Evolutionary conservation across 2,888 invertebrate species (phyloP).

Genomic region (Bellardia pandia): DNA sequence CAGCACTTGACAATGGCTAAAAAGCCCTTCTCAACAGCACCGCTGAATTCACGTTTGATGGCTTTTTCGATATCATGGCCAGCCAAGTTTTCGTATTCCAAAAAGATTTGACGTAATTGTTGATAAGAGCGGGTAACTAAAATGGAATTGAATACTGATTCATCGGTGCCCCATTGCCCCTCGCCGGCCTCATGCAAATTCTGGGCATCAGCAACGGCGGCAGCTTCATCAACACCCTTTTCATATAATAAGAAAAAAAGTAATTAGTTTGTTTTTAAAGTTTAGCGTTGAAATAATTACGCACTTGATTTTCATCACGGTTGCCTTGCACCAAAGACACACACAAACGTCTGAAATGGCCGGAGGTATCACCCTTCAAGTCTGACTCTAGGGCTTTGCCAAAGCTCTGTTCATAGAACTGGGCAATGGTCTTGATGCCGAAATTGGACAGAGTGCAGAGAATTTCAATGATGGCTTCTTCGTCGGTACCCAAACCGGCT

Average conservation of each 20-base stretch:
- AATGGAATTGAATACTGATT: constrained; percentile 93
- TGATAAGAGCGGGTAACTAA: constrained; percentile 94
- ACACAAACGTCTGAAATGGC: constrained; percentile 96
- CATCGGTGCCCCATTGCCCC: constrained; percentile 95
- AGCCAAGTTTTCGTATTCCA: constrained; percentile 92
- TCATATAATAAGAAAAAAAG: constrained; percentile 7
- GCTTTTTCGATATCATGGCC: constrained; percentile 93
- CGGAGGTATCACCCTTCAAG: constrained; percentile 95
- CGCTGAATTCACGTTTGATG: constrained; percentile 95
- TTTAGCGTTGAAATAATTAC: not conserved
- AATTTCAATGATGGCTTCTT: constrained; percentile 96
- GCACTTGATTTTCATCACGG: constrained; percentile 91
- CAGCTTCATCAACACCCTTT: constrained; percentile 90
- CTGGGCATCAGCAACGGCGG: constrained; percentile 93
- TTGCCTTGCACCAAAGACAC: constrained; percentile 95
- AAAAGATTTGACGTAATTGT: constrained; percentile 93
- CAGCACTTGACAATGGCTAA: constrained; percentile 95
- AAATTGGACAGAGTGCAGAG: constrained; percentile 96
- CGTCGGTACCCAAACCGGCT: constrained; percentile 93
- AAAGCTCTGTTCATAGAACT: constrained; percentile 94
- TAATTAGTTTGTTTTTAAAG: not conserved
- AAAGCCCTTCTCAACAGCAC: constrained; percentile 93
- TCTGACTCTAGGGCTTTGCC: constrained; percentile 92
- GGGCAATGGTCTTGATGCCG: constrained; percentile 93
- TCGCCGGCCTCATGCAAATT: constrained; percentile 91